Evolutionary conservation across 2,113 vertebrate genomes (phyloP).

Genomic region (Acrocephalus arundinaceus): DNA sequence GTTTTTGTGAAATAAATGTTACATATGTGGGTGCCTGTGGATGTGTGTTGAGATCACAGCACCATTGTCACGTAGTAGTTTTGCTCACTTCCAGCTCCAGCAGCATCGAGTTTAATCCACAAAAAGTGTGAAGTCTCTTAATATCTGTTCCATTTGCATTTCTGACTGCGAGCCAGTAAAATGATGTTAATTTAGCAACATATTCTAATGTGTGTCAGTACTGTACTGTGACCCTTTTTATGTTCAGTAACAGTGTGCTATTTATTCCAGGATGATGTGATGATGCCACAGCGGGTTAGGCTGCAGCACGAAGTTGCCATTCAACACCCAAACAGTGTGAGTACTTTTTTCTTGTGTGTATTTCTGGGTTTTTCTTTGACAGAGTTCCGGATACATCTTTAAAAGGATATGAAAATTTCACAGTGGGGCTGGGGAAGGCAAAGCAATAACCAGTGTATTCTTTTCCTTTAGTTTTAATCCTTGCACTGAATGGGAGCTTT

Average conservation of each 20-base stretch:
- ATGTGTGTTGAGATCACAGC: background rate
- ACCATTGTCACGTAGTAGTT: accelerated
- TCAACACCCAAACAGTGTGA: slow-evolving; percentile 82
- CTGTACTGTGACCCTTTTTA: slow-evolving; percentile 21
- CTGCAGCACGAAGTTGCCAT: slow-evolving; percentile 82
- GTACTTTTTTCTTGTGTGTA: slow-evolving; percentile 53
- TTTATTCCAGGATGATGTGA: slow-evolving; percentile 88
- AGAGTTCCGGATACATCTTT: slow-evolving; percentile 29
- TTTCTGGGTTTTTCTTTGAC: slow-evolving; percentile 29
- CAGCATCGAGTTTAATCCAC: background rate
- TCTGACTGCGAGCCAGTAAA: slow-evolving; percentile 43
- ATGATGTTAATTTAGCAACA: slow-evolving; percentile 33
- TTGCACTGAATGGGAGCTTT: background rate
- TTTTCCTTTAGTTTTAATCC: slow-evolving; percentile 18
- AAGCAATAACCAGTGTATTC: background rate
- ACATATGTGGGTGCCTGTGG: background rate
- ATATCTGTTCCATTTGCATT: slow-evolving; percentile 16
- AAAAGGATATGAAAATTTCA: slow-evolving; percentile 53
- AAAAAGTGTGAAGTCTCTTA: background rate
- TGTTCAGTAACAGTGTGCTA: slow-evolving; percentile 31
- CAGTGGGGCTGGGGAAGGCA: background rate
- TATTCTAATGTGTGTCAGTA: background rate
- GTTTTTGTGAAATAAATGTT: background rate
- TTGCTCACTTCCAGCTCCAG: background rate
- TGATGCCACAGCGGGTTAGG: slow-evolving; percentile 89